Evolutionary conservation across 2,888 invertebrate genomes (phyloP).

Genomic region (Agrilus biguttatus): DNA sequence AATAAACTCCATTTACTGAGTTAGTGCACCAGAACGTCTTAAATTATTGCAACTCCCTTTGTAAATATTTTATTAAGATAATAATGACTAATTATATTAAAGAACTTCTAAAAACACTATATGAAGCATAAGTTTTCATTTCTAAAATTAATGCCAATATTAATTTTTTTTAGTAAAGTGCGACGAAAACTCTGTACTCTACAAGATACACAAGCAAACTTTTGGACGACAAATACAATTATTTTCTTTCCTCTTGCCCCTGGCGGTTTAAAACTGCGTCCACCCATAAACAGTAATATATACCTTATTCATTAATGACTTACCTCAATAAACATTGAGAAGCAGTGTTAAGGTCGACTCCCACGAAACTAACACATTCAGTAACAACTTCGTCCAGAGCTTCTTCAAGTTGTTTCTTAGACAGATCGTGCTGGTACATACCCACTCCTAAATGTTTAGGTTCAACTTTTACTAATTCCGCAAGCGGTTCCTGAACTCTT

Average conservation of each 20-base stretch:
- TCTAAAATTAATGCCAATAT: too few relatives aligned
- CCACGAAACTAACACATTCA: conserved; percentile 87
- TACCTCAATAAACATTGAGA: conserved; percentile 69
- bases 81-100: too few relatives aligned
- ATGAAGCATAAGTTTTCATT: too few relatives aligned
- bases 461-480: conserved; percentile 85
- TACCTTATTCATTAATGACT: conserved; percentile 8
- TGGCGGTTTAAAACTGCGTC: not conserved
- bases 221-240: too few relatives aligned
- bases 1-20: too few relatives aligned
- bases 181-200: too few relatives aligned
- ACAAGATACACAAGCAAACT: too few relatives aligned
- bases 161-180: too few relatives aligned
- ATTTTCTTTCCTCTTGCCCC: not conserved
- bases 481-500: conserved; percentile 77
- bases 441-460: conserved; percentile 87
- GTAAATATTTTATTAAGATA: too few relatives aligned
- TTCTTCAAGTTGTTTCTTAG: conserved; percentile 56
- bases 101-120: too few relatives aligned
- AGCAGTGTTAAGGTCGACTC: conserved; percentile 81
- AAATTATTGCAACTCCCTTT: too few relatives aligned
- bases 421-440: conserved; percentile 89
- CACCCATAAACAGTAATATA: not conserved
- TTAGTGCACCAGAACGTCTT: too few relatives aligned
- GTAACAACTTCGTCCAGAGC: conserved; percentile 69